Conservation (phyloP, 2,888 invertebrate species). For the Drosophila mettleri region DNA sequence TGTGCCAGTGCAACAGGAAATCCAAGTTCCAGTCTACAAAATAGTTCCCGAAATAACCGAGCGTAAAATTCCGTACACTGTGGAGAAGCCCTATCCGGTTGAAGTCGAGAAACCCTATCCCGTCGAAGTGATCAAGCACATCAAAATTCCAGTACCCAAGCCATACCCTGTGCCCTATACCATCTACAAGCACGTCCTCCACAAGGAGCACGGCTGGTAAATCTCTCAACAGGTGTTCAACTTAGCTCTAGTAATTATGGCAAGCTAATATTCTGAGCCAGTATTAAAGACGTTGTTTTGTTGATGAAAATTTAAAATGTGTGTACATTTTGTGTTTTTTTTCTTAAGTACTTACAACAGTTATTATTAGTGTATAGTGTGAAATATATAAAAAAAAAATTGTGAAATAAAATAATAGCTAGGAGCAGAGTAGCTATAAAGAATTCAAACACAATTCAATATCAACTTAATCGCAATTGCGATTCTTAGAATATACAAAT, state of each 20-base stretch:
- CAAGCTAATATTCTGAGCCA: slow-evolving; percentile 12
- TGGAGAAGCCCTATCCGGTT: slow-evolving; percentile 89
- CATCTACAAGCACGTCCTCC: slow-evolving; percentile 91
- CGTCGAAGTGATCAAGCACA: slow-evolving; percentile 90
- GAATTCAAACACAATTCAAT: no score
- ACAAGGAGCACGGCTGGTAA: slow-evolving; percentile 84
- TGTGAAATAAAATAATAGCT: no score
- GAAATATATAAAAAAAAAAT: no score
- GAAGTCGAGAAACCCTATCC: slow-evolving; percentile 91
- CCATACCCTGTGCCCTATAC: slow-evolving; percentile 91
- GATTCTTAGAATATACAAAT: no score
- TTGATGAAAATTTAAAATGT: background rate
- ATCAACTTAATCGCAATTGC: no score
- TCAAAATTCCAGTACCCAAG: slow-evolving; percentile 89
- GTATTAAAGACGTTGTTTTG: slow-evolving; percentile 48
- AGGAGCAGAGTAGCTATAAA: no score
- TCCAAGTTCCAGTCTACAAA: slow-evolving; percentile 90
- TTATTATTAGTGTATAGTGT: no score
- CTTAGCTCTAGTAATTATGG: background rate
- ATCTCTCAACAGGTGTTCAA: background rate
- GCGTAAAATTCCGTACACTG: slow-evolving; percentile 90
- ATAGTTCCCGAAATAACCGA: slow-evolving; percentile 90
- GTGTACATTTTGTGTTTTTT: background rate
- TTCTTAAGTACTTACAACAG: background rate
- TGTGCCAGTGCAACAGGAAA: slow-evolving; percentile 89